Conservation (phyloP, 2,113 vertebrate species). For the Mungos mungo region DNA sequence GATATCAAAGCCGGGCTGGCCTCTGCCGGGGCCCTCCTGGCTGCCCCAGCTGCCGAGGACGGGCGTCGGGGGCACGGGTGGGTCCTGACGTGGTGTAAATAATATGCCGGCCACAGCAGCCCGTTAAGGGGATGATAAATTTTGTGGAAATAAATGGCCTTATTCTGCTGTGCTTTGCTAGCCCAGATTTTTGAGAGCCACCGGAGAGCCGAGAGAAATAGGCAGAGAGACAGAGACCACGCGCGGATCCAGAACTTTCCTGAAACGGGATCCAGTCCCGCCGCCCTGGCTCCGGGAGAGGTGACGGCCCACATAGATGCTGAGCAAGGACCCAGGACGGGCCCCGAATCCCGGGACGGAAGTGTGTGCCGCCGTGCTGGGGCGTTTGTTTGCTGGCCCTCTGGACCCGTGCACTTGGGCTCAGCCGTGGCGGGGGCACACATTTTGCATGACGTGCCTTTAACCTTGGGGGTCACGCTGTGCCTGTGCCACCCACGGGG, state of each 20-base stretch:
- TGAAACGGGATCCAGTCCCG: rapidly evolving
- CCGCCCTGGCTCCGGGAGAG: background rate
- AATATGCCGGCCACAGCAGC: slow-evolving; percentile 18
- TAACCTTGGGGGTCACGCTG: rapidly evolving
- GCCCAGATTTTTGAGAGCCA: background rate
- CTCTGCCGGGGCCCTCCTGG: slow-evolving; percentile 85
- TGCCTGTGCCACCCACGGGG: rapidly evolving
- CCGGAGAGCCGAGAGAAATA: background rate
- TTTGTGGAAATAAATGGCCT: slow-evolving; percentile 78
- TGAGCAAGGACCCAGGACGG: background rate
- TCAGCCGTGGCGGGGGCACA: rapidly evolving
- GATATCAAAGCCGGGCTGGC: slow-evolving; percentile 89
- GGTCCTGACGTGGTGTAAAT: slow-evolving; percentile 57
- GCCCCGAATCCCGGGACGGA: rapidly evolving
- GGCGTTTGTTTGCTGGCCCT: no score
- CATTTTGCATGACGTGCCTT: rapidly evolving
- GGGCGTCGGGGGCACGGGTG: slow-evolving; percentile 55
- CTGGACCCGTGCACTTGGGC: background rate
- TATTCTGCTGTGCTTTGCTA: slow-evolving; percentile 28
- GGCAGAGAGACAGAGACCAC: background rate
- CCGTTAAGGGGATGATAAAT: slow-evolving; percentile 80
- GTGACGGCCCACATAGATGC: rapidly evolving
- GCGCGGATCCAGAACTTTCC: background rate
- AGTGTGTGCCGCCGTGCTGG: rapidly evolving
- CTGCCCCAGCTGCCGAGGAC: slow-evolving; percentile 70